Base-by-base conservation (phyloP, 2,888 invertebrate genomes). In the Acronicta alni region DNA sequence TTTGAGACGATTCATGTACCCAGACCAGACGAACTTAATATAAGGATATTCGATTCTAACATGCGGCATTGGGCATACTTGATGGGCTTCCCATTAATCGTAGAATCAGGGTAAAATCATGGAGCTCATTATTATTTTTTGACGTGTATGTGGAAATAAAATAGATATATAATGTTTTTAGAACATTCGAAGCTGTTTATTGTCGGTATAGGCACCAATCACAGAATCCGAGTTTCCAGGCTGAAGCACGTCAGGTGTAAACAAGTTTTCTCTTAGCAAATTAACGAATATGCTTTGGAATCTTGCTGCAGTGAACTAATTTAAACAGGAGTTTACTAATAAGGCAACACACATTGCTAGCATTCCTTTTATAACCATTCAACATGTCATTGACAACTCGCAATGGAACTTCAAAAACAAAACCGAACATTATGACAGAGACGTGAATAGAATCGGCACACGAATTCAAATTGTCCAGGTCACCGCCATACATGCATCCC, bases 371-470 rank as follows among this genome's bases (percentile, higher is more conserved):
- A 10, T 20, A 39, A 5, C 26, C 26, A 42, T 43, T 42, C 46
- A 43, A 30, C 32, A 64, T 44, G 42, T 35, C 72, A 67, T 59
- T 72, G 67, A 49, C 14, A 56, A 60, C 48, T 30, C 20, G 38
- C 58, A 75, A 57, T 62, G 71, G 45, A 67, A 47, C 30, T 51
- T 57, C 52, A 62, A 69, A 60, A 72, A 63, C 49, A 67, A 72
- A 63, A 59, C 55, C 45, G 49, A 65, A 55, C 58, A 58, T 70
- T 70, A 67, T 70, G 70, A 64, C 43, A 60, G 43, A 10, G 20
- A 59, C 79, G 78, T 70, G 77, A 51, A 49, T 30, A 47, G 72
- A 75, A 77, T 76, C 42, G 51, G 59, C 57, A 54, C 72, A 55
- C 44, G 0, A 42, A 49, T 46, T 53, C 46, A 57, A 60, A 63